Base-by-base conservation (phyloP, 2,888 invertebrate species). In the Pherbina coryleti region DNA sequence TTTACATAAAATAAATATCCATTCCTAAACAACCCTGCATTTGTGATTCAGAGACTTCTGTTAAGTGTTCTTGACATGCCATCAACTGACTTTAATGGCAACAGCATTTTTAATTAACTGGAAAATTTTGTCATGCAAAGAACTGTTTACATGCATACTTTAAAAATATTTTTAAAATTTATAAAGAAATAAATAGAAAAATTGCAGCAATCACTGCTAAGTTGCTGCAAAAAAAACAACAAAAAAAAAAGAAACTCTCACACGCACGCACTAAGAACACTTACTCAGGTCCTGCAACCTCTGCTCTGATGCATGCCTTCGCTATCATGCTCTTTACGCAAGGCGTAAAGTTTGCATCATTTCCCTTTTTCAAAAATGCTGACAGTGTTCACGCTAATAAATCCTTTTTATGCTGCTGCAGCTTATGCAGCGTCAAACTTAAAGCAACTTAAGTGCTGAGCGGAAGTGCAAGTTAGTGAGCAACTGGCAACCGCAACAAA, bases 341-440 rank as follows among this genome's bases (percentile, higher is more conserved):
- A n/a, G 5, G 51, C 49, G 51, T 25, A 75, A 67, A 75, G 67
- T 75, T 67, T 75, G 57, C 53, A 67, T 67, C 74, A 66, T 66
- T 74, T 66, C 66, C 74, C n/a, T 51, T 53, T 64, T 71, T 11
- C 72, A 64, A 64, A 72, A 66, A 64, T 64, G 64, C 74, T 51
- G 74, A 74, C 74, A 74, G 66, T 67, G 66, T 74, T 66, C 74
- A 66, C 31, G 74, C 74, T 75, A 75, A 75, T 75, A 75, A 75
- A 75, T 75, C 75, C 75, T 66, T 75, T 75, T 75, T 75, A 67
- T 75, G 64, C 34, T 44, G 44, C 22, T 28, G 60, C 28, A 37
- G 37, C 44, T 22, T 62, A n/a, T 28, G 64, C 44, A 37, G 67
- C 67, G 44, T 22, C 44, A 67, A 67, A 67, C 67, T 67, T 67